A percentile compares a stretch with the other conserved stretches of the same genome.
phyloP scores from a whole-genome alignment of 2,888 invertebrate species.

The Cheilosia scutellata region DNA sequence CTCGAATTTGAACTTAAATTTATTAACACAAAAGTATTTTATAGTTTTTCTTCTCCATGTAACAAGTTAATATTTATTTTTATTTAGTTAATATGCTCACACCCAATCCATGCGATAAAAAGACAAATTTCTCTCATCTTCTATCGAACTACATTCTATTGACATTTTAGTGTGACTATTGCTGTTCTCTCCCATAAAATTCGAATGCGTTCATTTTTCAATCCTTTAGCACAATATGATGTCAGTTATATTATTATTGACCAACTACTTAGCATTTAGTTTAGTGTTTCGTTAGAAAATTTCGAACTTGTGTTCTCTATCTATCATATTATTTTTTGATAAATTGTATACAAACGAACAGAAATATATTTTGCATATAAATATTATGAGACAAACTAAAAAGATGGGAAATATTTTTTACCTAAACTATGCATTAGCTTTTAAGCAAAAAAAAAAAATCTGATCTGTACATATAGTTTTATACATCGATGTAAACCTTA shows the following conservation, averaged over 20 bases:
- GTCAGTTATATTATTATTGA: slow-evolving; percentile 7
- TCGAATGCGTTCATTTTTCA: not conserved
- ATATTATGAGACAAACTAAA: slow-evolving; percentile 41
- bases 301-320: slow-evolving; percentile 24
- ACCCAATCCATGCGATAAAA: slow-evolving; percentile 21
- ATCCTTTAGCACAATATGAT: slow-evolving; percentile 26
- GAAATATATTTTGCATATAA: slow-evolving; percentile 73
- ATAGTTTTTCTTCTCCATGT: slow-evolving; percentile 44
- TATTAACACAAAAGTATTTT: slow-evolving; percentile 64
- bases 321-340: slow-evolving; percentile 54
- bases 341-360: slow-evolving; percentile 69
- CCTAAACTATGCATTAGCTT: slow-evolving; percentile 47
- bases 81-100: slow-evolving; percentile 64
- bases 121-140: slow-evolving; percentile 21
- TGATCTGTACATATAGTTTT: slow-evolving; percentile 72
- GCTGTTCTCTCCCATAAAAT: not conserved
- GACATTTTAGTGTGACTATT: slow-evolving; percentile 1
- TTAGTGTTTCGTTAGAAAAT: slow-evolving; percentile 11
- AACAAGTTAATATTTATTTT: slow-evolving; percentile 65
- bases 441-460: slow-evolving; percentile 44
- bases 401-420: slow-evolving; percentile 65
- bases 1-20: slow-evolving; percentile 73
- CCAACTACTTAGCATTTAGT: slow-evolving; percentile 50
- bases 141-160: not conserved
- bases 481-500: slow-evolving; percentile 59